phyloP scores from a whole-genome alignment of 2,113 vertebrate species.

The Glareola pratincola region DNA sequence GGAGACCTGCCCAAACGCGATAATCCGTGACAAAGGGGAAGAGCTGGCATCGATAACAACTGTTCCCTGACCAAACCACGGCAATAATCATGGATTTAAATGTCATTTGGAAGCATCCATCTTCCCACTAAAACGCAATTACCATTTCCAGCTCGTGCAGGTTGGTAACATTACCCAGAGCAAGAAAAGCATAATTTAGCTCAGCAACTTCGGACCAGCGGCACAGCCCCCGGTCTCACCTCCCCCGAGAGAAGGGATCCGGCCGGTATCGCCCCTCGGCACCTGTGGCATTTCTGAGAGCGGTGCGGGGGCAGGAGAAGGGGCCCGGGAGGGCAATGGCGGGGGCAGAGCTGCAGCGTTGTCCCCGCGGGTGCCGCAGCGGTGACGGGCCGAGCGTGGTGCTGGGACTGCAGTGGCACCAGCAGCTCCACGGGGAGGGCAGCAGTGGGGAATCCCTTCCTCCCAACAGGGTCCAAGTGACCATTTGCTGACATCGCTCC shows the following conservation, averaged over 20 bases:
- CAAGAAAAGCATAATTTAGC: background rate
- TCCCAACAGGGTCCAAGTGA: background rate
- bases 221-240: background rate
- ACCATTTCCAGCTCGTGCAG: background rate
- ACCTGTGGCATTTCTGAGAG: no score
- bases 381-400: accelerated
- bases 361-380: accelerated
- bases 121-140: background rate
- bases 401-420: accelerated
- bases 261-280: accelerated
- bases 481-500: accelerated
- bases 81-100: background rate
- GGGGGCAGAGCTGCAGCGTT: background rate
- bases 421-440: background rate
- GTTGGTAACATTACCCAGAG: background rate
- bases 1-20: background rate
- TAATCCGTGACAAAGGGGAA: background rate
- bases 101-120: background rate
- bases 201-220: accelerated
- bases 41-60: background rate
- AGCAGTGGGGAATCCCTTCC: background rate
- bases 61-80: background rate
- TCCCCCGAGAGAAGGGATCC: background rate
- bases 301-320: background rate
- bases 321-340: accelerated